A percentile compares a stretch with the other conserved stretches of the same genome.
Evolutionary conservation across 2,888 invertebrate species (phyloP).

Genomic region (Cephus spinipes): DNA sequence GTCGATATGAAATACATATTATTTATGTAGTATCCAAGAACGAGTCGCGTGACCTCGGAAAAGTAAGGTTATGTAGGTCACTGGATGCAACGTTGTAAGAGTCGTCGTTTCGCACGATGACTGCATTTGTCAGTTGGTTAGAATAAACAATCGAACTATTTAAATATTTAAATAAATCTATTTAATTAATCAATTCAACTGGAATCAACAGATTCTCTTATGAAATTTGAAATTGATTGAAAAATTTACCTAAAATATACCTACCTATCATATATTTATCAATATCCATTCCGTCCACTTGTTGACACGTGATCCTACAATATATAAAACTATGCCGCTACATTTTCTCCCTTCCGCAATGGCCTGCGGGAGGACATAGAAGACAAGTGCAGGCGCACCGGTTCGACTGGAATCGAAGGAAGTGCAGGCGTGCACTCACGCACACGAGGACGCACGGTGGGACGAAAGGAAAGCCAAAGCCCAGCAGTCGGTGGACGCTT

Average conservation of each 20-base stretch:
- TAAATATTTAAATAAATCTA: not conserved
- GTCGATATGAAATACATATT: not conserved
- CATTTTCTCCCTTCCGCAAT: conserved; percentile 38
- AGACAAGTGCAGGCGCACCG: conserved; percentile 42
- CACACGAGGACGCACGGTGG: conserved; percentile 38
- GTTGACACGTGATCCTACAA: conserved; percentile 22
- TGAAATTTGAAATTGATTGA: not conserved
- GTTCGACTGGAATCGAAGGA: conserved; percentile 59
- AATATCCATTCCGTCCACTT: not conserved
- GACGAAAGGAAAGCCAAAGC: conserved; percentile 40
- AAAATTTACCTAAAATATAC: not conserved
- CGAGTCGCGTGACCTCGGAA: not conserved
- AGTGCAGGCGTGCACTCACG: conserved; percentile 33
- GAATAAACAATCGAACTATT: not conserved
- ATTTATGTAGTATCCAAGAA: not conserved
- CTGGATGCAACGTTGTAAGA: not conserved
- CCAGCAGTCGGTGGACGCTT: conserved; percentile 59
- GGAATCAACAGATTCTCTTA: no score
- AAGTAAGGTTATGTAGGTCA: not conserved
- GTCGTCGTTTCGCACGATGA: not conserved
- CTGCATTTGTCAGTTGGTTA: not conserved
- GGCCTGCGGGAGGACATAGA: conserved; percentile 4
- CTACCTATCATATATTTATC: not conserved
- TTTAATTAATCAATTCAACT: no score
- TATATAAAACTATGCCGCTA: conserved; percentile 42